Percentiles rank a stretch among this genome's conserved stretches.
phyloP scores from a whole-genome alignment of 2,113 vertebrate species.

The Chloroceryle aenea region DNA sequence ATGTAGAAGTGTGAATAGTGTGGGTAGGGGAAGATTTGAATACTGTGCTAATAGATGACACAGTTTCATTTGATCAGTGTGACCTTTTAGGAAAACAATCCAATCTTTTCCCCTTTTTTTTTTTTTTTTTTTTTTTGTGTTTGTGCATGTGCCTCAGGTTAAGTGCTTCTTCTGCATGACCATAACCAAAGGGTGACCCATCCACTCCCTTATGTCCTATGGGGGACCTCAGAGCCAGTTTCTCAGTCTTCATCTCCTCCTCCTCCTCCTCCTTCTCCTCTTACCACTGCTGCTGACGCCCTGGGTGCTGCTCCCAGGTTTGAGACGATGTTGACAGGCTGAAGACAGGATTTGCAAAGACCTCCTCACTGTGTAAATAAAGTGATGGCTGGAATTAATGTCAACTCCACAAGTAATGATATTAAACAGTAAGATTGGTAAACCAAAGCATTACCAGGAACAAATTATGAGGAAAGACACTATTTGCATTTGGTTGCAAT shows the following conservation, averaged over 20 bases:
- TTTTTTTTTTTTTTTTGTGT: slow-evolving; percentile 75
- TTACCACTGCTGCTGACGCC: slow-evolving; percentile 47
- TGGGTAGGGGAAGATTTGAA: slow-evolving; percentile 58
- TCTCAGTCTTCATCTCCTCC: slow-evolving; percentile 67
- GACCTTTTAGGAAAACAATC: slow-evolving; percentile 65
- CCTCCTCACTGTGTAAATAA: slow-evolving; percentile 62
- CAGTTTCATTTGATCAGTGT: slow-evolving; percentile 56
- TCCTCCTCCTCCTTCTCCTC: slow-evolving; percentile 63
- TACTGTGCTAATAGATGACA: slow-evolving; percentile 56
- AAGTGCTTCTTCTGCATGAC: slow-evolving; percentile 75
- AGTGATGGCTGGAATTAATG: slow-evolving; percentile 63
- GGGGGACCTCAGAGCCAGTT: slow-evolving; percentile 76
- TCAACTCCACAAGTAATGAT: slow-evolving; percentile 33
- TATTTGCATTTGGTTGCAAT: slow-evolving; percentile 67
- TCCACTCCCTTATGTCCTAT: slow-evolving; percentile 71
- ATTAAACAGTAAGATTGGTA: slow-evolving; percentile 28
- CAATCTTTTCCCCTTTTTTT: slow-evolving; percentile 64
- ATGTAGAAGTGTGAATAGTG: slow-evolving; percentile 61
- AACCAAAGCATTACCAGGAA: slow-evolving; percentile 58
- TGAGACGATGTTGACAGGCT: slow-evolving; percentile 66
- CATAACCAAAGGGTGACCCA: slow-evolving; percentile 74
- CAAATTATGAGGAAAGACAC: slow-evolving; percentile 65
- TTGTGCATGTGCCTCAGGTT: slow-evolving; percentile 78
- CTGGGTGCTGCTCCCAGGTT: slow-evolving; percentile 63
- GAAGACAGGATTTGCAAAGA: slow-evolving; percentile 60